Base-by-base conservation (phyloP, 2,797 vertebrate genomes). In the Periparus ater region DNA sequence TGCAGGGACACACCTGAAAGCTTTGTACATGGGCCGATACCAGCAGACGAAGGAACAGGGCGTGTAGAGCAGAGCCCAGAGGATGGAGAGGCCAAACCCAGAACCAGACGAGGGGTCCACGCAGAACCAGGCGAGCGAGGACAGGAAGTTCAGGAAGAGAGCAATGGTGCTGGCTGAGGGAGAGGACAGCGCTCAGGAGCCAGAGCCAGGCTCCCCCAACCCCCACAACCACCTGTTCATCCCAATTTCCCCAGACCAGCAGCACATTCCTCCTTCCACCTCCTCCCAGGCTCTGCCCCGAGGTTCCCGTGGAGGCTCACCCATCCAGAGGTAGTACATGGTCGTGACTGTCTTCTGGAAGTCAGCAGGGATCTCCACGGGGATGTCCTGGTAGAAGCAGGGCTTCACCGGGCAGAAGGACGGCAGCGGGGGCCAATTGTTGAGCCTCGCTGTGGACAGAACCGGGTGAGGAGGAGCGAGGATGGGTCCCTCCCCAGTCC, bases 261-360 rank as follows among this genome's bases (percentile, higher is more conserved):
- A 11, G 30, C 10, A 5, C 29, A 0, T 53, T 48, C 4, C 1
- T 6, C 42, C 38, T 54, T 45, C 50, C 6, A 16, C n/a, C 34
- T 40, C 44, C 45, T 29, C 30, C 47, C 38, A 10, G 14, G 19
- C 11, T 3, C 42, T 44, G n/a, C 27, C 73, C 16, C 5, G 2
- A 5, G 26, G 0, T 0, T 17, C 6, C 20, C 6, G 9, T 5
- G 1, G 2, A 9, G 47, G 97, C 99, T 99, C 97, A 99, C 99
- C 99, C 98, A 99, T 98, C 99, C 99, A 99, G 97, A 99, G 99
- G 98, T 99, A 99, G 97, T 99, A 99, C 99, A 99, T 98, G 93
- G 98, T 98, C 10, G 98, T 98, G 50, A 99, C 99, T 0, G 98
- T 99, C 91, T 98, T 99, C 98, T 99, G 99, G 96, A 99, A 99